Conservation (phyloP, 35 echinoderm and acorn worm genomes). For the Strongylocentrotus purpuratus region DNA sequence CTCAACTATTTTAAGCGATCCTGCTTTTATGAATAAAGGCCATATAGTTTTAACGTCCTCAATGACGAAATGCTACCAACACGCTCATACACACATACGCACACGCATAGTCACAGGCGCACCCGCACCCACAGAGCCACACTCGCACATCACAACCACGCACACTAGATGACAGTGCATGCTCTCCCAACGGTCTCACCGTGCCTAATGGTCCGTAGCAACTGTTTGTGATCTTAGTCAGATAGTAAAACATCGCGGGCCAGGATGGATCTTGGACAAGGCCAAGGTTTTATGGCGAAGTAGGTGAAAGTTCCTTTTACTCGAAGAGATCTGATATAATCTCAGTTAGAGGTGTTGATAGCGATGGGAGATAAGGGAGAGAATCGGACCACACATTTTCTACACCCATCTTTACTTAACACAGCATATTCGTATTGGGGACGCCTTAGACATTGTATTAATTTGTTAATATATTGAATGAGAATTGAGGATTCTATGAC, state of each 20-base stretch:
- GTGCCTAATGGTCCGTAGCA: not conserved
- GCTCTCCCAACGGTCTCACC: not conserved
- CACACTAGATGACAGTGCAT: not conserved
- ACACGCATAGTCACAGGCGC: not conserved
- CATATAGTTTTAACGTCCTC: too few relatives aligned
- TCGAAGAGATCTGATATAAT: not conserved
- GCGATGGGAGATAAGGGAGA: not conserved
- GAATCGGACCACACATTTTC: not conserved
- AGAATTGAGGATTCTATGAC: too few relatives aligned
- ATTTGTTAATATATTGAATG: too few relatives aligned
- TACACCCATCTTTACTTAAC: too few relatives aligned
- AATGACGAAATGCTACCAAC: too few relatives aligned
- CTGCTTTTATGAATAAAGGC: too few relatives aligned
- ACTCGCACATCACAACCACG: not conserved
- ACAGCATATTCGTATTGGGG: too few relatives aligned
- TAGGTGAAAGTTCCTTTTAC: not conserved
- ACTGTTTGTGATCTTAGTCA: not conserved
- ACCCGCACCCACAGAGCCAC: not conserved
- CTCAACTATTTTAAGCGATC: too few relatives aligned
- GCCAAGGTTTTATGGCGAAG: not conserved
- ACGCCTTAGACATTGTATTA: too few relatives aligned
- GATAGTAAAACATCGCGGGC: not conserved
- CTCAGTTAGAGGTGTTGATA: not conserved
- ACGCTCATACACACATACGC: not conserved
- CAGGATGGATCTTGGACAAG: not conserved